phyloP scores from a whole-genome alignment of 2,113 vertebrate genomes.

The mouse (Mus musculus) region GRCm39 chr5:121228001-121228500 shows the following conservation, averaged over 20 bases:
- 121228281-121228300: not conserved
- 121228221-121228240: not conserved
- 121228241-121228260: not conserved
- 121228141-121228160: not conserved
- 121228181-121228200: not conserved
- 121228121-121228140: not conserved
- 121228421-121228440: not conserved
- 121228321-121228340: not conserved
- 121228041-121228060: constrained; percentile 21
- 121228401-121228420: not conserved
- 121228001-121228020: not conserved
- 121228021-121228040: constrained; percentile 58
- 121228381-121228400: not conserved
- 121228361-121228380: not conserved
- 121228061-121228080: not conserved
- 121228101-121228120: not conserved
- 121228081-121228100: not conserved
- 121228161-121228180: too few relatives aligned
- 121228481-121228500: not conserved
- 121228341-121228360: not conserved
- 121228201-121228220: not conserved
- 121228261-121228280: not conserved
- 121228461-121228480: not conserved
- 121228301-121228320: not conserved
- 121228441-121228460: not conserved